Conservation (phyloP, 2,797 vertebrate species). For the Helarctos malayanus region DNA sequence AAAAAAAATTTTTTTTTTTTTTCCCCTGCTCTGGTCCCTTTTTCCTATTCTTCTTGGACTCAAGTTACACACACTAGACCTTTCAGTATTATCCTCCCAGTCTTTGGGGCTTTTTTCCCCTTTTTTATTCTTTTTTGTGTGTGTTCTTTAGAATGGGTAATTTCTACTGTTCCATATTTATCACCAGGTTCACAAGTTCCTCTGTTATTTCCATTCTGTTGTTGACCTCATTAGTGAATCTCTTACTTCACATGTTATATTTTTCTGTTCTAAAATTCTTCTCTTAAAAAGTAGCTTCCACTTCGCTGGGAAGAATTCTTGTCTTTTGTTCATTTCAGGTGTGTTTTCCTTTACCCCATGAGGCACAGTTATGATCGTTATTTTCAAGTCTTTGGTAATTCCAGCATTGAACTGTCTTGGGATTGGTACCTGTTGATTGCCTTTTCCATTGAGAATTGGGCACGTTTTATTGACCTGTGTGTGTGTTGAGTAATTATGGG, state of each 20-base stretch:
- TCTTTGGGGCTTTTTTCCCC: neutral
- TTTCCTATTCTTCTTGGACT: neutral
- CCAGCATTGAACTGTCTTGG: neutral
- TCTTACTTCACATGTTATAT: neutral
- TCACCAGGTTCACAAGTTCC: neutral
- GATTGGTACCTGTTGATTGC: neutral
- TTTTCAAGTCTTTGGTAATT: neutral
- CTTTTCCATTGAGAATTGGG: neutral
- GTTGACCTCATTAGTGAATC: neutral
- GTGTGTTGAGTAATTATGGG: neutral
- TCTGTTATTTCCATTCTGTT: neutral
- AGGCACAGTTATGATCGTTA: neutral
- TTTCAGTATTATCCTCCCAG: neutral
- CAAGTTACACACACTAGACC: neutral
- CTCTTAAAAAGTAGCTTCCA: neutral
- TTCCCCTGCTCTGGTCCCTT: neutral
- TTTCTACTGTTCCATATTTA: neutral
- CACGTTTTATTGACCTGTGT: neutral
- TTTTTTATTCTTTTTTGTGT: neutral
- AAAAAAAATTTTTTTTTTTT: neutral
- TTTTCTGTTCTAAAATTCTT: constrained; percentile 9
- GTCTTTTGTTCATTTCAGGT: neutral
- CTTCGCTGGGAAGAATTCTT: neutral
- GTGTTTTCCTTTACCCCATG: neutral
- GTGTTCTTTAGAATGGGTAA: neutral